Percentiles rank a stretch among this genome's conserved stretches.
Conservation (phyloP, 2,797 vertebrate species). For the Brotula barbata region DNA sequence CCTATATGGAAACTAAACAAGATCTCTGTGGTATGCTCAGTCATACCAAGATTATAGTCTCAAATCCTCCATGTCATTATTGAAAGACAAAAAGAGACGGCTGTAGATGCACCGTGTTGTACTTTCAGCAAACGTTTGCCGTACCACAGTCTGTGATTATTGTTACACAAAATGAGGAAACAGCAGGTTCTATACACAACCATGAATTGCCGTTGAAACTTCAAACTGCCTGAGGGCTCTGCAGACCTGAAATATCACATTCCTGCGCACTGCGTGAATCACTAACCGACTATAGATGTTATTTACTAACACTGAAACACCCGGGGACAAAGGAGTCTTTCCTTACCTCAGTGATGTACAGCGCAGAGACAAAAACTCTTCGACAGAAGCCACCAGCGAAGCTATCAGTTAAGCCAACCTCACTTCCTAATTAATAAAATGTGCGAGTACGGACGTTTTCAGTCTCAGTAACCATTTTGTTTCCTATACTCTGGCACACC, state of each 20-base stretch:
- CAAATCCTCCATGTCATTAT: background rate
- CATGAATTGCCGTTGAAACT: constrained; percentile 10
- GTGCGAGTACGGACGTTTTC: constrained; percentile 13
- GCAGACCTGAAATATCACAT: constrained; percentile 48
- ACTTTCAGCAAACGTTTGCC: background rate
- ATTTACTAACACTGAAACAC: constrained; percentile 48
- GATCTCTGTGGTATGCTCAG: background rate
- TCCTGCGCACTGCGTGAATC: constrained; percentile 35
- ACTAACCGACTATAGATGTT: constrained; percentile 22
- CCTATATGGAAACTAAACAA: background rate
- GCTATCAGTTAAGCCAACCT: no score
- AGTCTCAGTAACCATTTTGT: constrained; percentile 17
- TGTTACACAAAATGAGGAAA: constrained; percentile 26
- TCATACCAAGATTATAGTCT: background rate
- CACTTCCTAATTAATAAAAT: no score
- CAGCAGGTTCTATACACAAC: constrained; percentile 15
- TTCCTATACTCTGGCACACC: constrained; percentile 36
- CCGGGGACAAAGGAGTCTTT: constrained; percentile 15
- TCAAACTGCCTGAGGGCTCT: constrained; percentile 27
- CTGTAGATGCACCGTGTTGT: background rate
- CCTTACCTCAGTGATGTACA: constrained; percentile 65
- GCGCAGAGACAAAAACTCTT: constrained; percentile 34
- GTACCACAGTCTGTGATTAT: background rate
- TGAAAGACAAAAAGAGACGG: no score
- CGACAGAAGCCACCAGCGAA: constrained; percentile 24